Evolutionary conservation across 2,797 vertebrate species (phyloP).

Genomic region (Sebastes paucispinis): DNA sequence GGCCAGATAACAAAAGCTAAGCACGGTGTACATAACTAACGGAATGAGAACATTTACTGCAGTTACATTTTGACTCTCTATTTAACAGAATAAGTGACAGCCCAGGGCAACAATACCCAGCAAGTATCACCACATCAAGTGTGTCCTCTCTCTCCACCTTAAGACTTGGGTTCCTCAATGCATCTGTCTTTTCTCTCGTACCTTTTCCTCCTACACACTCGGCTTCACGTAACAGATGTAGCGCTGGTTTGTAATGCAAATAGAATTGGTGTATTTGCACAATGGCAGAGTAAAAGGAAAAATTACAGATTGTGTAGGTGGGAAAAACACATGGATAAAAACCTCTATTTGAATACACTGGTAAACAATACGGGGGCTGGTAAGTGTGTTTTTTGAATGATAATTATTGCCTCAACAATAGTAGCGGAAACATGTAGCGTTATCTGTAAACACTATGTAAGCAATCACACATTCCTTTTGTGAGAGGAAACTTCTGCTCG

Average conservation of each 20-base stretch:
- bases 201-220: slow-evolving; percentile 41
- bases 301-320: slow-evolving; percentile 26
- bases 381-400: not conserved
- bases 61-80: slow-evolving; percentile 21
- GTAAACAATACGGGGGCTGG: not conserved
- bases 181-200: slow-evolving; percentile 10
- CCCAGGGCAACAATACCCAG: slow-evolving; percentile 30
- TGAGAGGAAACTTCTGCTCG: not conserved
- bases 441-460: slow-evolving; percentile 8
- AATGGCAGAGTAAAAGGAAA: not conserved
- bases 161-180: slow-evolving; percentile 13
- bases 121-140: slow-evolving; percentile 27
- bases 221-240: slow-evolving; percentile 31
- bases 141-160: slow-evolving; percentile 14
- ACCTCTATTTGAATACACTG: not conserved
- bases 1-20: slow-evolving; percentile 49
- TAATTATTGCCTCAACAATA: not conserved
- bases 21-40: slow-evolving; percentile 14
- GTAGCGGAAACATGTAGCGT: not conserved
- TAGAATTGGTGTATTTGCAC: slow-evolving; percentile 26
- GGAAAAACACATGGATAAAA: slow-evolving; percentile 21
- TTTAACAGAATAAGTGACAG: slow-evolving; percentile 44
- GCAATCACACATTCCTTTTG: slow-evolving; percentile 3
- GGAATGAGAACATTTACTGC: slow-evolving; percentile 2
- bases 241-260: slow-evolving; percentile 41